phyloP scores from a whole-genome alignment of 2,113 vertebrate genomes.

The Phrynocephalus versicolor region DNA sequence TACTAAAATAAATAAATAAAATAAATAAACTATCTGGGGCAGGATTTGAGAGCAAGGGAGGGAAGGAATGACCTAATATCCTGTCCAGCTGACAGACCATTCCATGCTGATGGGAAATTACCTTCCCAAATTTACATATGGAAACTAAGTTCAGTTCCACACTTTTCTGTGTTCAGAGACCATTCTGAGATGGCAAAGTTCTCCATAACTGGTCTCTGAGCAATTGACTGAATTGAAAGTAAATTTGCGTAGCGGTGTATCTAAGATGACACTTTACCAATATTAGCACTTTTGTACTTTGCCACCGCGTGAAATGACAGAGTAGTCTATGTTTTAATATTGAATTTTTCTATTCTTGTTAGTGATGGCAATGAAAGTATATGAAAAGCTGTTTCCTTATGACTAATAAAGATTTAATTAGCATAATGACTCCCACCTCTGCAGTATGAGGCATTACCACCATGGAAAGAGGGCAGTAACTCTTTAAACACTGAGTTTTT shows the following conservation, averaged over 20 bases:
- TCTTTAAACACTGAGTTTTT: background rate
- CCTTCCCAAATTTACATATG: background rate
- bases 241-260: slow-evolving; percentile 31
- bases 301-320: slow-evolving; percentile 41
- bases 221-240: slow-evolving; percentile 38
- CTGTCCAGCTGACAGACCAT: background rate
- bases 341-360: slow-evolving; percentile 18
- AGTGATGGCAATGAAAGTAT: slow-evolving; percentile 7
- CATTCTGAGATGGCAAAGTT: slow-evolving; percentile 15
- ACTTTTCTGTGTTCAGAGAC: background rate
- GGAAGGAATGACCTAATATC: background rate
- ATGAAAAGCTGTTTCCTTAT: slow-evolving; percentile 12
- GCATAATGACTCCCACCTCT: slow-evolving; percentile 12
- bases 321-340: slow-evolving; percentile 45
- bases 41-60: background rate
- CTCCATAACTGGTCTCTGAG: slow-evolving; percentile 11
- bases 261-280: slow-evolving; percentile 44
- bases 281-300: slow-evolving; percentile 45
- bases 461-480: background rate
- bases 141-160: background rate
- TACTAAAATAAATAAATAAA: no score
- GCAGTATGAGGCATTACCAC: background rate
- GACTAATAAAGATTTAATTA: slow-evolving; percentile 21
- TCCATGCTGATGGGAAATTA: background rate
- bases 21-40: no score